Evolutionary conservation across 2,113 vertebrate genomes (phyloP).

Genomic region (Ptychochromis oligacanthus): DNA sequence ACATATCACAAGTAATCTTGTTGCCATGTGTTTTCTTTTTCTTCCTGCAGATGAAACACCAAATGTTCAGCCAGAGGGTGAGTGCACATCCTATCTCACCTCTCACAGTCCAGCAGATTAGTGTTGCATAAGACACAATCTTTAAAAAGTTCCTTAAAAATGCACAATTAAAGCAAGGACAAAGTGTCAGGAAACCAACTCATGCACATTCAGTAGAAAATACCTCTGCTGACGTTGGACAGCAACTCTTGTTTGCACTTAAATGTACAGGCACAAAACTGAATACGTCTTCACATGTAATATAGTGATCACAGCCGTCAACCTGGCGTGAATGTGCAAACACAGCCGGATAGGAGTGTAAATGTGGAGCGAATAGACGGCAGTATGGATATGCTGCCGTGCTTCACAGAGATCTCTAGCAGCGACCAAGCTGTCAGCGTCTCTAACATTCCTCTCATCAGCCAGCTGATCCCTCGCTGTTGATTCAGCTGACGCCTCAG

Average conservation of each 20-base stretch:
- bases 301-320: not conserved
- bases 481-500: slow-evolving; percentile 74
- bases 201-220: not conserved
- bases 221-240: not conserved
- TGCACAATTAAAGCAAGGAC: not conserved
- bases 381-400: slow-evolving; percentile 36
- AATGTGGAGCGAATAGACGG: slow-evolving; percentile 57
- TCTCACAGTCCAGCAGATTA: slow-evolving; percentile 13
- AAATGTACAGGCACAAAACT: not conserved
- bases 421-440: slow-evolving; percentile 50
- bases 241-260: not conserved
- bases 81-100: slow-evolving; percentile 54
- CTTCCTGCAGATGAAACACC: slow-evolving; percentile 70
- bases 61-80: slow-evolving; percentile 79
- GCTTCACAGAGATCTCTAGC: slow-evolving; percentile 24
- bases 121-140: not conserved
- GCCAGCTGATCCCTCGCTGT: slow-evolving; percentile 74
- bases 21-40: slow-evolving; percentile 40
- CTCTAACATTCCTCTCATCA: slow-evolving; percentile 59
- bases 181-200: not conserved
- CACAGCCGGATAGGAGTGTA: slow-evolving; percentile 49
- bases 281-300: slow-evolving; percentile 2
- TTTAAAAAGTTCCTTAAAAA: not conserved
- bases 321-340: slow-evolving; percentile 60
- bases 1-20: not conserved